These are phyloP conservation scores for Apamea epomidion DNA, from an alignment of 2,888 invertebrate species.

Conservation along the genomic window DNA sequence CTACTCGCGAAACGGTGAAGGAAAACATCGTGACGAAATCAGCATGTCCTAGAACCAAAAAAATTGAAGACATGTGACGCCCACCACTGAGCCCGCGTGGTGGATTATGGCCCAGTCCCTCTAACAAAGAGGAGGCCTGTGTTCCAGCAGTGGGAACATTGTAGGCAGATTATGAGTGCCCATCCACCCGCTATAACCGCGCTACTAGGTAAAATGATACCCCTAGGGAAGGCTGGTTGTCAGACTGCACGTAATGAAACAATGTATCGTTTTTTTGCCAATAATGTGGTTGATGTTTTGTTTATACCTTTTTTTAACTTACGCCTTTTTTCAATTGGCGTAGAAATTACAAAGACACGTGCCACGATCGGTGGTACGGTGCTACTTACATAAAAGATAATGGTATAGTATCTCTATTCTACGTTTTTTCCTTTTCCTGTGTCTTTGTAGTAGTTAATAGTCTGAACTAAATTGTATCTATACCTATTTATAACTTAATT, in stretches of 20 bases:
- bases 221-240: not conserved
- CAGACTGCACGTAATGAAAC: not conserved
- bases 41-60: too few relatives aligned
- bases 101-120: too few relatives aligned
- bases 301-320: not conserved
- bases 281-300: not conserved
- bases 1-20: too few relatives aligned
- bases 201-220: not conserved
- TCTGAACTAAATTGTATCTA: not conserved
- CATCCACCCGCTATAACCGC: not conserved
- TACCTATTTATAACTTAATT: not conserved
- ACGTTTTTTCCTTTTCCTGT: fast-evolving
- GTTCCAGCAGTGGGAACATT: too few relatives aligned
- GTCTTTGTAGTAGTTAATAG: not conserved
- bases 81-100: too few relatives aligned
- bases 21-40: too few relatives aligned
- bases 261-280: not conserved
- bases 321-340: not conserved
- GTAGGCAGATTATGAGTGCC: not conserved
- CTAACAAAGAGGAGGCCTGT: too few relatives aligned
- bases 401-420: not conserved
- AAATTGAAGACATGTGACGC: too few relatives aligned
- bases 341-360: not conserved
- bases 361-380: not conserved
- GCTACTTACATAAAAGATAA: not conserved